Base-by-base conservation (phyloP, 2,797 vertebrate species). In the Oceanodroma leucorhoa region DNA sequence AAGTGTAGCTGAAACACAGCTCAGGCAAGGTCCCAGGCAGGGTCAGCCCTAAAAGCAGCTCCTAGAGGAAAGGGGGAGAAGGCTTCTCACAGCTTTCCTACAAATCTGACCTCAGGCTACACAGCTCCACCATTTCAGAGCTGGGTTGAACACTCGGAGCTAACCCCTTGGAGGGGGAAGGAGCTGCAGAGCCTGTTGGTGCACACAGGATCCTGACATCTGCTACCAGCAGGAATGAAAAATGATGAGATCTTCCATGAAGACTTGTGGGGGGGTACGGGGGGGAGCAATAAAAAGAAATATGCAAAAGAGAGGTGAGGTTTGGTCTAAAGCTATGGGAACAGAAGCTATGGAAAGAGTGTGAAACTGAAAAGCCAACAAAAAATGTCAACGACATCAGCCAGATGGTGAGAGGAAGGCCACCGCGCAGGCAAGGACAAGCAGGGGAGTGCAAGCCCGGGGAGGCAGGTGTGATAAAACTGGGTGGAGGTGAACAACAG, bases 401-500 rank as follows among this genome's bases (percentile, higher is more conserved):
- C 29, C 40, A 54, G 67, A 76, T 0, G 1, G 40, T 26, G 24
- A 80, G 69, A 77, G 40, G n/a, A 50, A 62, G 53, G 38, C 30
- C 20, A 43, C 38, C 13, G 1, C 0, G 6, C 55, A 40, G 24
- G 34, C 22, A 36, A 83, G 19, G 30, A 41, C 21, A 32, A 72
- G 40, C 7, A 2, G 12, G 16, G 24, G 21, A 62, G 41, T 1
- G 0, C 24, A 48, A 67, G 50, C 34, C 23, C 1, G 2, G 38
- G 36, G 23, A 57, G 18, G 21, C 11, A 48, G 26, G 8, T 40
- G 9, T 10, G 23, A 19, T 30, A 45, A 72, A 66, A 77, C 30
- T 7, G 11, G 10, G 32, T 34, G 23, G 20, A 53, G 9, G 18
- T n/a, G 38, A 76, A n/a, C 26, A 76, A 41, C 0, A 0, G 18